Percentiles rank a stretch among this genome's conserved stretches.
phyloP scores from a whole-genome alignment of 2,888 invertebrate species.

The Drosophila hawaiiensis region DNA sequence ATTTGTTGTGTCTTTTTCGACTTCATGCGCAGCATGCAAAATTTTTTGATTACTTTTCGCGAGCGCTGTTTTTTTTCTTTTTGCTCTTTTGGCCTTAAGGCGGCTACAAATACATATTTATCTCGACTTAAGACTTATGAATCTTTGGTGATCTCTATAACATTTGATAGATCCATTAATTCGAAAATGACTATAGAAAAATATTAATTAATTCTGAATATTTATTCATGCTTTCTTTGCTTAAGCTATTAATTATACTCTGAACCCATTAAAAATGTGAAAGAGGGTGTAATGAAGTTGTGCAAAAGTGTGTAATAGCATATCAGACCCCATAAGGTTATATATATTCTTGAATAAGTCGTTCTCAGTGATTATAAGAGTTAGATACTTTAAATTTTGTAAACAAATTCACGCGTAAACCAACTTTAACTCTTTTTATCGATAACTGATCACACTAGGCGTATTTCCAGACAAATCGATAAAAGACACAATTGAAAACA shows the following conservation, averaged over 20 bases:
- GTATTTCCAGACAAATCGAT: not conserved
- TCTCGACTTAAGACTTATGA: not conserved
- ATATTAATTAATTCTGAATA: not conserved
- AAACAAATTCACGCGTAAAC: not conserved
- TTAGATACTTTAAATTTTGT: not conserved
- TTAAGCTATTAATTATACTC: not conserved
- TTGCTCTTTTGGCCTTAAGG: conserved; percentile 10
- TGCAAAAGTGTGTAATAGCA: not conserved
- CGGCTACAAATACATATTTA: conserved; percentile 21
- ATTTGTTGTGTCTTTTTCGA: conserved; percentile 60
- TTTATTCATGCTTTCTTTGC: conserved; percentile 1
- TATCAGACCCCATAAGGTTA: not conserved
- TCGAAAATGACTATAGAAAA: not conserved
- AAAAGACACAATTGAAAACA: not conserved
- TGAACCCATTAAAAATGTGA: not conserved
- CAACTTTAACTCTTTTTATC: not conserved
- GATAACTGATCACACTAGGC: not conserved
- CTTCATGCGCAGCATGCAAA: conserved; percentile 71
- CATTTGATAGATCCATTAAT: conserved; percentile 1
- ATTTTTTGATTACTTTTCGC: conserved; percentile 40
- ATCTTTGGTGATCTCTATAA: not conserved
- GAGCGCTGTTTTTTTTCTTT: not conserved
- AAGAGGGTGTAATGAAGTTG: not conserved
- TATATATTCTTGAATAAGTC: not conserved
- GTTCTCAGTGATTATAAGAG: not conserved